These are phyloP conservation scores for Hydrochoerus hydrochaeris DNA, from an alignment of 2,113 vertebrate species.

Conservation along the genomic window DNA sequence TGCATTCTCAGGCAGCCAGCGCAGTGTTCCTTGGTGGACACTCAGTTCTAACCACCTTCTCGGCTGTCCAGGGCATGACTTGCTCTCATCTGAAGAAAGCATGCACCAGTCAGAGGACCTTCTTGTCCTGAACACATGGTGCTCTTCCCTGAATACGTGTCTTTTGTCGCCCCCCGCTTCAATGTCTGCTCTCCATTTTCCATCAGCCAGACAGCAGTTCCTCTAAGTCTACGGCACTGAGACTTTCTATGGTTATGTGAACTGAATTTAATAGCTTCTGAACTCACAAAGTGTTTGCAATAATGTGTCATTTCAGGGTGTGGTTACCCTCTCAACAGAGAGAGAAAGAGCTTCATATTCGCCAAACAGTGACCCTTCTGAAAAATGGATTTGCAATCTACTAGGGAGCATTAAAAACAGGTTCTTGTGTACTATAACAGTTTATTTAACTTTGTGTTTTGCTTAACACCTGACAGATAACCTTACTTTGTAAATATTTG, in stretches of 20 bases:
- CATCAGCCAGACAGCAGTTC: background rate
- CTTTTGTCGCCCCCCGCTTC: background rate
- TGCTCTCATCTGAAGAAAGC: background rate
- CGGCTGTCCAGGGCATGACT: background rate
- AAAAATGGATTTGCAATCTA: background rate
- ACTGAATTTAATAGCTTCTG: background rate
- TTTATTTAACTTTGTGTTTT: background rate
- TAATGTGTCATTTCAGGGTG: background rate
- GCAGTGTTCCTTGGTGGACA: background rate
- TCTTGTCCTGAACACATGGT: background rate
- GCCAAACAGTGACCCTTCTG: background rate
- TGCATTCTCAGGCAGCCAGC: background rate
- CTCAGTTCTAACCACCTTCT: background rate
- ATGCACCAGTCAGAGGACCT: background rate
- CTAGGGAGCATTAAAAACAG: background rate
- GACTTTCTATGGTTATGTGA: background rate
- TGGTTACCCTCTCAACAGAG: background rate
- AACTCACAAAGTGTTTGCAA: background rate
- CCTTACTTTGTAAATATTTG: conserved; percentile 48
- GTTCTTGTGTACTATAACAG: background rate
- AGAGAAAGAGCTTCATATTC: background rate
- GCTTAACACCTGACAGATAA: background rate
- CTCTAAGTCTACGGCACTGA: background rate
- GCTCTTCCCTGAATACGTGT: background rate
- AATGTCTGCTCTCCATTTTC: background rate